Base-by-base conservation (phyloP, 2,113 vertebrate genomes). In the Lipotes vexillifer region DNA sequence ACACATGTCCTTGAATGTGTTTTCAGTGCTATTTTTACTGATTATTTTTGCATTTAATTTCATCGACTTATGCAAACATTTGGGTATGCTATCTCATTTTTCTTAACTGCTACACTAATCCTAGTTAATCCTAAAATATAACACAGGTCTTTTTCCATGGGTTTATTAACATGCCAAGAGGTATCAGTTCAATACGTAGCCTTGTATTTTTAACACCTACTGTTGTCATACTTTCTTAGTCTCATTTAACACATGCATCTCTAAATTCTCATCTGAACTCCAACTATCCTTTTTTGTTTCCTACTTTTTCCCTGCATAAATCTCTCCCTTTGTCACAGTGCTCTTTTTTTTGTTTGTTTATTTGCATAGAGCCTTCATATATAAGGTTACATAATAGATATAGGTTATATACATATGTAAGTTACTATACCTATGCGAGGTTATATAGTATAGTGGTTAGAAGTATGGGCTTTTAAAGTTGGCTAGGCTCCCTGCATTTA, bases 31-130 rank as follows among this genome's bases (percentile, higher is more conserved):
- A 55, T 83, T 96, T 95, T 83, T 94, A 86, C 61, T 55, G 46
- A 92, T 92, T 88, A 80, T 65, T 97, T 97, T 91, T 94, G 38
- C 85, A 93, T 94, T 84, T 55, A 93, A 90, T 80, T 97, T 78
- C 55, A 86, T 46, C 66, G 80, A 61, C 21, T 90, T 97, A 90
- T 83, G 18, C 69, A 90, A 96, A 96, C 8, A 88, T 96, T 92
- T 93, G 44, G 46, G 52, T n/a, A 57, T 75, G 46, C 63, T 71
- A 41, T 93, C 66, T 96, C 52, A 87, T 84, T 93, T 97, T 87
- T 93, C 52, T 89, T 90, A 92, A 94, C 88, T 88, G 65, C 46
- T 90, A 86, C 74, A 87, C n/a, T 90, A 93, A 94, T 97, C 44
- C 61, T 80, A 57, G 36, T 69, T 97, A 95, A 97, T 95, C 81